Evolutionary conservation across 2,113 vertebrate species (phyloP).

Genomic region (Epinephelus cyanopodus): DNA sequence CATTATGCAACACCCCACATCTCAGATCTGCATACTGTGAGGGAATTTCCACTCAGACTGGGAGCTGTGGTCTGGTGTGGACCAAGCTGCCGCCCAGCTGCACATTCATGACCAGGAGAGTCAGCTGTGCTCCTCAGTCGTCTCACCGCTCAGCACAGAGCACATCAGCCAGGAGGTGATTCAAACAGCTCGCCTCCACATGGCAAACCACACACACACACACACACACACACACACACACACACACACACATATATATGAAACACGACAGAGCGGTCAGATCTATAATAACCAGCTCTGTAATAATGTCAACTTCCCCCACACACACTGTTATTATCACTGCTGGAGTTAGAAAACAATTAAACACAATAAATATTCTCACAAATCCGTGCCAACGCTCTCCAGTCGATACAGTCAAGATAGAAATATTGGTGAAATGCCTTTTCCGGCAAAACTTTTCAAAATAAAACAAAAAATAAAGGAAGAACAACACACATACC

Average conservation of each 20-base stretch:
- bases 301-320: too few species aligned
- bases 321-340: not conserved
- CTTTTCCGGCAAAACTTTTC: conserved; percentile 12
- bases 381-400: conserved; percentile 5
- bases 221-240: not conserved
- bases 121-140: conserved; percentile 5
- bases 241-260: not conserved
- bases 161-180: not conserved
- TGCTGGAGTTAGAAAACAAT: not conserved
- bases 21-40: not conserved
- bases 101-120: not conserved
- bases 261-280: not conserved
- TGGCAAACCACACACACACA: conserved; percentile 1
- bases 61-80: not conserved
- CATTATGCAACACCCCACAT: not conserved
- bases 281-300: not conserved
- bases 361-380: not conserved
- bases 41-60: not conserved
- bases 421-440: fast-evolving
- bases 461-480: conserved; percentile 19
- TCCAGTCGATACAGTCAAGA: not conserved
- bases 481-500: not conserved
- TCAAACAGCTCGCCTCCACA: conserved; percentile 38
- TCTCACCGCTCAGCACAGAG: not conserved
- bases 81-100: not conserved